A percentile compares a stretch with the other conserved stretches of the same genome.
Evolutionary conservation across 2,113 vertebrate genomes (phyloP).

Genomic region (Bagarius yarrelli): DNA sequence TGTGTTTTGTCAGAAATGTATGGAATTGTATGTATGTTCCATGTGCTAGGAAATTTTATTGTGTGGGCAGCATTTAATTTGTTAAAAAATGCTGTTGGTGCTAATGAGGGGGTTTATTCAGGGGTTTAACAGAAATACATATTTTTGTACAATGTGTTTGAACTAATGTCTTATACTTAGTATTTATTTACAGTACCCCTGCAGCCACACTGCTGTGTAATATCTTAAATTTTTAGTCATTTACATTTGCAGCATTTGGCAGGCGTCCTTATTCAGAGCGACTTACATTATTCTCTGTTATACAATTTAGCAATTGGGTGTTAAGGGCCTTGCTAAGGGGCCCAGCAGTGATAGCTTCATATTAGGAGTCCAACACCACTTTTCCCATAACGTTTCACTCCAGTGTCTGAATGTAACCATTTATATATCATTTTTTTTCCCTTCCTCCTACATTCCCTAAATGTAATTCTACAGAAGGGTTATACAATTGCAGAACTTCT

Average conservation of each 20-base stretch:
- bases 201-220: background rate
- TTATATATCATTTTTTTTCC: background rate
- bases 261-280: too few species aligned
- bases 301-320: too few species aligned
- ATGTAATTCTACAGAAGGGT: slow-evolving; percentile 80
- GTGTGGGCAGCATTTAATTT: background rate
- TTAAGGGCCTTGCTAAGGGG: too few species aligned
- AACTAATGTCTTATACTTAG: background rate
- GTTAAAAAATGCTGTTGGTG: background rate
- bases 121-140: background rate
- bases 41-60: slow-evolving; percentile 16
- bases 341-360: too few species aligned
- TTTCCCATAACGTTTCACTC: background rate
- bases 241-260: too few species aligned
- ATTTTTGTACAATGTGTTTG: background rate
- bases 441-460: slow-evolving; percentile 75
- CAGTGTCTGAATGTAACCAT: background rate
- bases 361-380: too few species aligned
- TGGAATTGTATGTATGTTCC: slow-evolving; percentile 69
- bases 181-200: background rate
- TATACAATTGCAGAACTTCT: slow-evolving; percentile 72
- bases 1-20: slow-evolving; percentile 60
- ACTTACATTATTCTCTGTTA: too few species aligned
- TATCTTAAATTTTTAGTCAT: background rate
- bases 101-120: background rate